Evolutionary conservation across 2,113 vertebrate genomes (phyloP), one percentile per base, ranked within the genome.

Genomic region (Urocitellus parryii): DNA sequence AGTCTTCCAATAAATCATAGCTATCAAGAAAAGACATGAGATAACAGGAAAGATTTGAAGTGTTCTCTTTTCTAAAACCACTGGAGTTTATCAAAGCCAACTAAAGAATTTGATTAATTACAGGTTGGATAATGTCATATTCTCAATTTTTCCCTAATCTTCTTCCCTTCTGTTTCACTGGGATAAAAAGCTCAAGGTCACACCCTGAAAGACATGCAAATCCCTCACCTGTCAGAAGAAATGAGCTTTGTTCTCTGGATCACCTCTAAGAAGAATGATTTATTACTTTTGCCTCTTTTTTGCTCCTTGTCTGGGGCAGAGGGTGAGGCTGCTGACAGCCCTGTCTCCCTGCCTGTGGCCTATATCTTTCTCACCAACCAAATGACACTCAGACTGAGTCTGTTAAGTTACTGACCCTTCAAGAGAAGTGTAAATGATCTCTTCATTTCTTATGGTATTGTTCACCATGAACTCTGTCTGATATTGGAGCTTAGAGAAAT

Each of bases 71-170:
- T 93, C 53, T 67, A 42, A 63, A 88, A 88, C 63, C 79, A 90
- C 74, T 48, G 9, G 86, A 56, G 34, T 58, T 78, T 89, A 89
- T 29, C 17, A 56, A 91, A 22, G 25, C n/a, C 88, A 96, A 51
- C 29, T 95, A 88, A 94, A 95, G 27, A 88, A 76, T 8, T 68
- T 85, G 29, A 88, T 92, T 96, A 92, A 96, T 90, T 88, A 37
- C 27, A 51, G 6, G 18, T 68, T 88, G 22, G 4, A 10, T 82
- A 18, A 90, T 70, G 5, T 51, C 74, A 45, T 65, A 37, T 51
- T 96, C 4, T 63, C 51, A 39, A 8, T 76, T 89, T 91, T 82
- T 8, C 37, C 13, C 27, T 84, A n/a, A 10, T 84, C 48, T 74
- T 81, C 63, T 78, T 91, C n/a, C 16, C 17, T 79, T 79, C 53